Percentiles rank a stretch among this genome's conserved stretches.
Evolutionary conservation across 2,113 vertebrate species (phyloP).

Genomic region (Lethenteron camtschaticum): DNA sequence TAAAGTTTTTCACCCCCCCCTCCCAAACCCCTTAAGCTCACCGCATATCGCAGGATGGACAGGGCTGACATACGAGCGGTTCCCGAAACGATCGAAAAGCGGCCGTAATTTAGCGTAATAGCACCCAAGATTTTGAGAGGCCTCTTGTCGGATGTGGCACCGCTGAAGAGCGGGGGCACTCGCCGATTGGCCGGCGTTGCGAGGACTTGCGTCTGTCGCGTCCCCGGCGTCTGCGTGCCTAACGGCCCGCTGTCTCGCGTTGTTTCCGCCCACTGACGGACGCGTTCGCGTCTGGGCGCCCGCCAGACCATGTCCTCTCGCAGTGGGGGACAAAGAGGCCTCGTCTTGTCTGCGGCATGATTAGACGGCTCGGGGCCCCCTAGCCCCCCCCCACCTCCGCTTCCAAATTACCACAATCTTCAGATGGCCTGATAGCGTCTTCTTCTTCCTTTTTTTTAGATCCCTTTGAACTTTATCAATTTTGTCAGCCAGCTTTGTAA

Average conservation of each 20-base stretch:
- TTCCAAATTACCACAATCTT: background rate
- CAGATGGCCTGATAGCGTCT: background rate
- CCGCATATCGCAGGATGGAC: background rate
- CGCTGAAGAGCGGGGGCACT: background rate
- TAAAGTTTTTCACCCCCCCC: constrained; percentile 14
- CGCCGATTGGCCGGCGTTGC: background rate
- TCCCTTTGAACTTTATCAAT: no score
- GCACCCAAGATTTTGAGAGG: background rate
- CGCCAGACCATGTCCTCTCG: no score
- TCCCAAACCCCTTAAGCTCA: background rate
- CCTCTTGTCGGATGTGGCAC: background rate
- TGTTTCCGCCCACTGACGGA: no score
- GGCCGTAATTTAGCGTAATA: background rate
- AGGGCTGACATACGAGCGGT: background rate
- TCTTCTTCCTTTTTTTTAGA: background rate
- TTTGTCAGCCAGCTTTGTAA: no score
- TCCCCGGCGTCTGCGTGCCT: background rate
- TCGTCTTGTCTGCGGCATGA: background rate
- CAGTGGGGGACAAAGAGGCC: no score
- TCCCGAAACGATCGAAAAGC: background rate
- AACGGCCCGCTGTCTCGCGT: no score
- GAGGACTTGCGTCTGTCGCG: background rate
- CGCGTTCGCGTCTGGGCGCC: no score
- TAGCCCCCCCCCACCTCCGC: background rate
- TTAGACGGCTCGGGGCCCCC: background rate